phyloP scores from a whole-genome alignment of 2,888 invertebrate species.

The Atethmia centrago region DNA sequence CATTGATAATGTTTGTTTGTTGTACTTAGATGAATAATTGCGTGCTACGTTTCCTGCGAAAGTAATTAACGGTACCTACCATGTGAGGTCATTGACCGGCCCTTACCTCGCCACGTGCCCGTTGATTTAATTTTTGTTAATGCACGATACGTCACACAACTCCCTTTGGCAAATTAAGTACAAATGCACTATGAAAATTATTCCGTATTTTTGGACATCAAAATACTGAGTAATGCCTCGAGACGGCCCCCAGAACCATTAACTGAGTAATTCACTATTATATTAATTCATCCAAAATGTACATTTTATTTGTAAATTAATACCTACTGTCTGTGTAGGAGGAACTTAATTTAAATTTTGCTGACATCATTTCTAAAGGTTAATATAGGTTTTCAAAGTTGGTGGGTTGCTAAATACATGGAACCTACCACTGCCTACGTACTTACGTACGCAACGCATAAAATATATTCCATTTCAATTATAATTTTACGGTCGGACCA shows the following conservation, averaged over 20 bases:
- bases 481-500: slow-evolving; percentile 36
- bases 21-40: slow-evolving; percentile 67
- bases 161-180: slow-evolving; percentile 50
- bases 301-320: slow-evolving; percentile 16
- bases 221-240: neutral
- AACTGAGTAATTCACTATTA: slow-evolving; percentile 1
- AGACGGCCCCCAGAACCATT: neutral
- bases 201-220: neutral
- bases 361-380: slow-evolving; percentile 41
- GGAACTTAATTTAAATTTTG: slow-evolving; percentile 30
- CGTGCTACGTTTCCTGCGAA: slow-evolving; percentile 78
- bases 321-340: slow-evolving; percentile 29
- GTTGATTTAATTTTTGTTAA: slow-evolving; percentile 67
- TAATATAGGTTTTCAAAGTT: slow-evolving; percentile 41
- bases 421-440: slow-evolving; percentile 19
- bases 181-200: slow-evolving; percentile 5
- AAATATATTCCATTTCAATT: slow-evolving; percentile 41
- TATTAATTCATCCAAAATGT: slow-evolving; percentile 14
- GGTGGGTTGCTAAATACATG: slow-evolving; percentile 34
- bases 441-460: neutral
- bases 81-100: slow-evolving; percentile 84
- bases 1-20: slow-evolving; percentile 60
- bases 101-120: slow-evolving; percentile 80
- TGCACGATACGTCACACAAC: slow-evolving; percentile 64
- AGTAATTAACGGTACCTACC: slow-evolving; percentile 83